Base-by-base conservation (phyloP, 2,797 vertebrate species). In the Scarus forsteni region DNA sequence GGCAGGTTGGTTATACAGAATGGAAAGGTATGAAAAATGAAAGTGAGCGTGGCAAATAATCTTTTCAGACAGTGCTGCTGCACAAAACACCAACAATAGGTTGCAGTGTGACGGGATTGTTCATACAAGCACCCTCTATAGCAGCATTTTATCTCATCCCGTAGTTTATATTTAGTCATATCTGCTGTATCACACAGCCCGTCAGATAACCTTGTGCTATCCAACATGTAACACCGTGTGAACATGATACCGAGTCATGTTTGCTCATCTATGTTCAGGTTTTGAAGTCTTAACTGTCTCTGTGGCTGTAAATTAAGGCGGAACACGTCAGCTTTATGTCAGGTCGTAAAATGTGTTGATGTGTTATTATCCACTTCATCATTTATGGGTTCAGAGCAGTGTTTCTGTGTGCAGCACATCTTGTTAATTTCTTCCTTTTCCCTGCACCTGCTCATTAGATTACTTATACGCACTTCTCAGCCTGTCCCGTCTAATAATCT, bases 151-250 rank as follows among this genome's bases (percentile, higher is more conserved):
- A 82, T 89, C 75, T 79, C 70, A 52, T 69, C 58, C 69, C 39
- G 19, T 40, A 51, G 72, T 68, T 50, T 60, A 65, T 78, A 74
- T 76, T 75, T 77, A 78, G 40, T 72, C 60, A n/a, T 75, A 68
- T 84, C 73, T 80, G 65, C 70, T 75, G 62, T 59, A 57, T 50
- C 50, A 77, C 65, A 78, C 70, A 79, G 50, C 54, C 73, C 72
- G 62, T 51, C 70, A 60, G 87, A 87, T 89, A 87, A 90, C 79
- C 79, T 83, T 75, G 59, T 48, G 46, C 54, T 74, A 63, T 79
- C 51, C 65, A 46, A 70, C 60, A 66, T 67, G 42, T 63, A 64
- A 36, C 62, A 15, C 19, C 15, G 18, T 63, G 50, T 61, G 53
- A 69, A 71, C 71, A 74, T 76, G 62, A 48, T 51, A 63, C 69